Evolutionary conservation across 2,797 vertebrate genomes (phyloP), one percentile per base, ranked within the genome.

Genomic region (Mergus octosetaceus): DNA sequence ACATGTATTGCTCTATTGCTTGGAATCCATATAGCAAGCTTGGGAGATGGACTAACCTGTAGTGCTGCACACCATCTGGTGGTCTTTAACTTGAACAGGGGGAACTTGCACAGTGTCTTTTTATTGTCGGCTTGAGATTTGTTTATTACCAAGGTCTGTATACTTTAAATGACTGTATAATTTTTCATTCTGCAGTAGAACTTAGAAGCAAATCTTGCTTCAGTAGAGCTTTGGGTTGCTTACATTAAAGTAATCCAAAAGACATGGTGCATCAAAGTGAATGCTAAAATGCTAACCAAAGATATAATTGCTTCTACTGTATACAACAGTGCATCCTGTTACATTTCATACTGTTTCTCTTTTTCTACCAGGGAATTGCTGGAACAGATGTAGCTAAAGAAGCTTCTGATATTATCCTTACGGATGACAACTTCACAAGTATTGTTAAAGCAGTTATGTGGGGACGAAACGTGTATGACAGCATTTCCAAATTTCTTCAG

Each of bases 361-460:
- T 95, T 94, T 93, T 90, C 89, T 95, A 64, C 92, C 83, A 99
- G 99, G 99, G 99, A 80, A 99, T 99, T 91, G 99, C 99, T 71
- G 99, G 99, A 96, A 99, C 99, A 68, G 99, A 99, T 11, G 99
- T 99, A 62, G 99, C 99, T 95, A 99, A 99, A 97, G 99, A 99
- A 98, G 99, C 99, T 4, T 99, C 99, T 16, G 99, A 99, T 98
- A 99, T 99, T 97, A 99, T 99, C 95, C 99, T 99, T 91, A 99
- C 99, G 3, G 99, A 99, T 27, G 99, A 99, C 98, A 99, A 99
- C 97, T 99, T 99, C 96, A 98, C 98, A 96, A 99, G 99, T 98
- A 99, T 99, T 36, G 99, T 99, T 90, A 99, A 98, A 98, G 99
- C 99, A 20, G 99, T 99, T 84, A 99, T 99, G 99, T 99, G 99